Percentiles rank a stretch among this genome's conserved stretches.
These are phyloP conservation scores for Dromococcyx pavoninus DNA, from an alignment of 2,797 vertebrate species.

Conservation along the genomic window DNA sequence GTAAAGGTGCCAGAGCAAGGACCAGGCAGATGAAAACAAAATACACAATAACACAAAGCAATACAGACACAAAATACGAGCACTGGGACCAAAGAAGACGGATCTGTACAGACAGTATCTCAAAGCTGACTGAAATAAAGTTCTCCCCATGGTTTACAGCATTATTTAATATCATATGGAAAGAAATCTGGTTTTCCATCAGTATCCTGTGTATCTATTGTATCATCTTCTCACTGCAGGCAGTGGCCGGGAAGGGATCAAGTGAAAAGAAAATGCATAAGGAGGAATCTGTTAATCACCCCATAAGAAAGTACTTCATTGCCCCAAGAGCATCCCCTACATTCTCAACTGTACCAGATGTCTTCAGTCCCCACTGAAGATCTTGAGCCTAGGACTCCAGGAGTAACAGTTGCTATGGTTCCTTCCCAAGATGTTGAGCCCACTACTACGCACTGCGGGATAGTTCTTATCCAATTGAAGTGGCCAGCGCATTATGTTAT, in stretches of 20 bases:
- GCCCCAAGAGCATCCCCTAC: not conserved
- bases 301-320: not conserved
- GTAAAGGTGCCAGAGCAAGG: not conserved
- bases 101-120: not conserved
- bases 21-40: not conserved
- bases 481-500: not conserved
- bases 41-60: not conserved
- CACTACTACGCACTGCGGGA: rapidly evolving
- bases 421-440: not conserved
- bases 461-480: not conserved
- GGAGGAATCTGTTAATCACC: not conserved
- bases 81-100: not conserved
- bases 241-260: not conserved
- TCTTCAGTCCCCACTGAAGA: not conserved
- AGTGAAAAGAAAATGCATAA: not conserved
- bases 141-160: not conserved
- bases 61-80: not conserved
- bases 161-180: not conserved
- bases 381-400: not conserved
- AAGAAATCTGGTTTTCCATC: not conserved
- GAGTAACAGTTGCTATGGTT: rapidly evolving
- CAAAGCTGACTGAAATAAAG: not conserved
- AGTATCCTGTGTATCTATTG: not conserved
- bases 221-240: not conserved
- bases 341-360: not conserved